A percentile compares a stretch with the other conserved stretches of the same genome.
Evolutionary conservation across 2,797 vertebrate species (phyloP).

Genomic region (Distichodus sexfasciatus): DNA sequence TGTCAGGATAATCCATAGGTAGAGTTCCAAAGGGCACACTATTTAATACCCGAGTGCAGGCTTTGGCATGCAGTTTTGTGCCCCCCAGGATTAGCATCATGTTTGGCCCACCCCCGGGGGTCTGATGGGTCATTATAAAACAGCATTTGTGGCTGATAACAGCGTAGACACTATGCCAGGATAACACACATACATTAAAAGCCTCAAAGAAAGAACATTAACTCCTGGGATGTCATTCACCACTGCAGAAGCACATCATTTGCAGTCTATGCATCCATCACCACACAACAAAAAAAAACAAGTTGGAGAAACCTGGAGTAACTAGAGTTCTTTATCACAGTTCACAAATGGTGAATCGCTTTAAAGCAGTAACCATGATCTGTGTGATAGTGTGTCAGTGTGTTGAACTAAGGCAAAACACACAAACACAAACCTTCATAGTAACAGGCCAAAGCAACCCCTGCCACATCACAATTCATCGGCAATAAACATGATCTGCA

Average conservation of each 20-base stretch:
- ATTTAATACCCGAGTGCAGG: too few relatives aligned
- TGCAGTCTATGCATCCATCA: not conserved
- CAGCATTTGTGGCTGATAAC: too few relatives aligned
- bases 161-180: too few relatives aligned
- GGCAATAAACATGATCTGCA: not conserved
- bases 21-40: too few relatives aligned
- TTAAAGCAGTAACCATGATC: not conserved
- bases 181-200: not conserved
- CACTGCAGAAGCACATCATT: not conserved
- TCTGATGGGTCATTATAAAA: too few relatives aligned
- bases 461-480: not conserved
- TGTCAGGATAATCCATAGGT: too few relatives aligned
- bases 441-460: not conserved
- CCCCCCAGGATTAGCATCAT: too few relatives aligned
- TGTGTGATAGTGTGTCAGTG: too few relatives aligned
- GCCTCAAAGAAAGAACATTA: not conserved
- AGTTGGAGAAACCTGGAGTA: not conserved
- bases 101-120: too few relatives aligned
- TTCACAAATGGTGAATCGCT: not conserved
- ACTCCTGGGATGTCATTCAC: not conserved
- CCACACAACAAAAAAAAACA: not conserved
- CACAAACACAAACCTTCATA: not conserved
- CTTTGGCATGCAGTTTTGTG: too few relatives aligned
- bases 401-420: not conserved
- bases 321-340: not conserved